A percentile compares a stretch with the other conserved stretches of the same genome.
Conservation (phyloP, 2,113 vertebrate genomes). For the Tragelaphus buxtoni region DNA sequence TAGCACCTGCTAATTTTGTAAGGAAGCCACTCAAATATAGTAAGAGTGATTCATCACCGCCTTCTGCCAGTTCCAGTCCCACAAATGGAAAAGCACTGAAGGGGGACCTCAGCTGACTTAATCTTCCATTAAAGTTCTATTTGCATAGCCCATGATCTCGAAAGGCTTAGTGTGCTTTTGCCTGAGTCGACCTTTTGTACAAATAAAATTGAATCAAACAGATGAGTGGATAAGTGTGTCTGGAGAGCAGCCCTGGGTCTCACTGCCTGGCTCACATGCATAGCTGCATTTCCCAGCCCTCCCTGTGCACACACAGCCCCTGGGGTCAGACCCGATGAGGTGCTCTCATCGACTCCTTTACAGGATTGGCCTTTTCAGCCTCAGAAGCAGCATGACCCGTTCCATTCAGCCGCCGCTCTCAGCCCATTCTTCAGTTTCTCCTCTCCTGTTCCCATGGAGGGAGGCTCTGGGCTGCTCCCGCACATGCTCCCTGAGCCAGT, state of each 20-base stretch:
- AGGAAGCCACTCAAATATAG: slow-evolving; percentile 20
- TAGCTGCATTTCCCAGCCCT: background rate
- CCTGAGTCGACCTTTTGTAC: slow-evolving; percentile 38
- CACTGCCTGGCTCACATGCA: background rate
- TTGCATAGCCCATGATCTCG: slow-evolving; percentile 38
- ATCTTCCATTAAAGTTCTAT: slow-evolving; percentile 38
- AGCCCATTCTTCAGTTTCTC: slow-evolving; percentile 21
- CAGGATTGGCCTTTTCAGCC: slow-evolving; percentile 41
- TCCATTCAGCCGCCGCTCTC: slow-evolving; percentile 11
- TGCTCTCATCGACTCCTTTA: slow-evolving; percentile 29
- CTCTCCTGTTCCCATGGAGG: slow-evolving; percentile 23
- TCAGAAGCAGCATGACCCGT: slow-evolving; percentile 27
- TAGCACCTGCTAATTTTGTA: slow-evolving; percentile 34
- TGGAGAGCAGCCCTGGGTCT: background rate
- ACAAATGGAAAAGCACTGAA: background rate
- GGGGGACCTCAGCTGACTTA: background rate
- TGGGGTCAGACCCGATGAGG: slow-evolving; percentile 1
- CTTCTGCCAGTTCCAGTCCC: background rate
- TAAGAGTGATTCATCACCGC: slow-evolving; percentile 17
- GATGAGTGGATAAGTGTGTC: slow-evolving; percentile 18
- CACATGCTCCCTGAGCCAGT: slow-evolving; percentile 28
- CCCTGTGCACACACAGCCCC: background rate
- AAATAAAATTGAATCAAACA: slow-evolving; percentile 45
- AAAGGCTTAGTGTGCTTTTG: background rate
- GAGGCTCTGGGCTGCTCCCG: background rate